These are phyloP conservation scores for Lycopodina hypogea DNA, from an alignment of 37 sponge, comb jelly and placozoan genomes.

Conservation along the genomic window DNA sequence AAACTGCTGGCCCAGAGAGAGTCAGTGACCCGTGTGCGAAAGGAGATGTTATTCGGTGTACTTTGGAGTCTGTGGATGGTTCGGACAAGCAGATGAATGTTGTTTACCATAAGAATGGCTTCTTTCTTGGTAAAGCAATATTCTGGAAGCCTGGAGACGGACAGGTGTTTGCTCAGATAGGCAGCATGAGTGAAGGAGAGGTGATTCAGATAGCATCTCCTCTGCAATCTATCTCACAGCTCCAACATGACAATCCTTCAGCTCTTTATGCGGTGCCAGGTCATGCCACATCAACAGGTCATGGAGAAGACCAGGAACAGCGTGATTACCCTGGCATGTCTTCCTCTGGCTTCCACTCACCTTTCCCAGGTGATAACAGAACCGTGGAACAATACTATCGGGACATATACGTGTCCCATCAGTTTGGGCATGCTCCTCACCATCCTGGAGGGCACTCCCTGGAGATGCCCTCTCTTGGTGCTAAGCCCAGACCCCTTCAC, in stretches of 20 bases:
- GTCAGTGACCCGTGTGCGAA: constrained; percentile 25
- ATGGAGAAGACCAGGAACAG: too few species aligned
- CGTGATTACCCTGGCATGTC: too few species aligned
- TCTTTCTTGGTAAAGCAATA: constrained; percentile 10
- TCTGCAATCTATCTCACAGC: neutral
- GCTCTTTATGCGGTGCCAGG: neutral
- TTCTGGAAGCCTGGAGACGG: constrained; percentile 36
- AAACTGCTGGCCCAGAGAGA: neutral
- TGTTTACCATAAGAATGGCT: constrained; percentile 55
- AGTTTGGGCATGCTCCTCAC: too few species aligned
- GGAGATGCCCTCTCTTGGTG: too few species aligned
- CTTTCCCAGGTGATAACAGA: too few species aligned
- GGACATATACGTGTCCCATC: too few species aligned
- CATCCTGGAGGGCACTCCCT: too few species aligned
- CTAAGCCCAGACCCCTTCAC: too few species aligned
- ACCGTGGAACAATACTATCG: too few species aligned
- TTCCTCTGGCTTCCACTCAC: too few species aligned
- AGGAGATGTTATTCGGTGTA: constrained; percentile 63
- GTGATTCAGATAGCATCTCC: constrained; percentile 49
- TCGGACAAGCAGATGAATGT: constrained; percentile 50
- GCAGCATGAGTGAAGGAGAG: constrained; percentile 70
- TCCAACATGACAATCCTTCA: constrained; percentile 11
- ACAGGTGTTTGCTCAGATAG: constrained; percentile 58
- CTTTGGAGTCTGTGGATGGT: constrained; percentile 35
- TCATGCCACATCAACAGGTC: too few species aligned